phyloP scores from a whole-genome alignment of 1,140 invertebrate species.

The Zeugodacus cucurbitae region DNA sequence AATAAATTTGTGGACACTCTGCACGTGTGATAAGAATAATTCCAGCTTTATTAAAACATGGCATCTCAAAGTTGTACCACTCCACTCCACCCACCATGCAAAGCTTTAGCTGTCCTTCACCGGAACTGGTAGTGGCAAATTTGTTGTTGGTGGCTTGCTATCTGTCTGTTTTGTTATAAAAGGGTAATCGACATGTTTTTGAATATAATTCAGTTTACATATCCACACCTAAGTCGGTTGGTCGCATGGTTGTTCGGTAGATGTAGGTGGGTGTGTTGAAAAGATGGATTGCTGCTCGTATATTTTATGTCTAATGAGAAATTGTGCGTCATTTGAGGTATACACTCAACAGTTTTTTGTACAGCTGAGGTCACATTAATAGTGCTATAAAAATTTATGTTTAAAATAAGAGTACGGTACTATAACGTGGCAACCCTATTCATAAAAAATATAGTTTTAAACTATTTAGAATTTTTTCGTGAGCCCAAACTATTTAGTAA shows the following conservation, averaged over 20 bases:
- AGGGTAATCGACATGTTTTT: background rate
- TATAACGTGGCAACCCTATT: too few species aligned
- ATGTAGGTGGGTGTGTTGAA: background rate
- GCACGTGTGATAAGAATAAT: slow-evolving; percentile 33
- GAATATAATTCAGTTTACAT: slow-evolving; percentile 17
- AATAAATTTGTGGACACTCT: slow-evolving; percentile 34
- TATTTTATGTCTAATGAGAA: background rate
- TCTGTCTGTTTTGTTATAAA: background rate
- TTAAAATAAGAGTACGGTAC: too few species aligned
- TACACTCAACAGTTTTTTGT: background rate
- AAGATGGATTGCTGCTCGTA: background rate
- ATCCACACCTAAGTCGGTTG: background rate
- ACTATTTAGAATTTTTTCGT: too few species aligned
- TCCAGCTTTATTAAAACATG: slow-evolving; percentile 23
- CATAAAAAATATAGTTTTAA: too few species aligned
- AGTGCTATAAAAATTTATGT: too few species aligned
- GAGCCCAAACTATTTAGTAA: too few species aligned
- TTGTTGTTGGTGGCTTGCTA: background rate
- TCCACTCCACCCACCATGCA: background rate
- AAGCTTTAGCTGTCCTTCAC: background rate
- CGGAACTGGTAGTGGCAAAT: background rate
- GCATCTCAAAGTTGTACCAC: background rate
- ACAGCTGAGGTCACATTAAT: background rate
- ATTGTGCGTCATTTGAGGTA: background rate
- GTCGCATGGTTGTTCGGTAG: background rate